Conservation (phyloP, 2,888 invertebrate genomes). For the Mimumesa dahlbomi region DNA sequence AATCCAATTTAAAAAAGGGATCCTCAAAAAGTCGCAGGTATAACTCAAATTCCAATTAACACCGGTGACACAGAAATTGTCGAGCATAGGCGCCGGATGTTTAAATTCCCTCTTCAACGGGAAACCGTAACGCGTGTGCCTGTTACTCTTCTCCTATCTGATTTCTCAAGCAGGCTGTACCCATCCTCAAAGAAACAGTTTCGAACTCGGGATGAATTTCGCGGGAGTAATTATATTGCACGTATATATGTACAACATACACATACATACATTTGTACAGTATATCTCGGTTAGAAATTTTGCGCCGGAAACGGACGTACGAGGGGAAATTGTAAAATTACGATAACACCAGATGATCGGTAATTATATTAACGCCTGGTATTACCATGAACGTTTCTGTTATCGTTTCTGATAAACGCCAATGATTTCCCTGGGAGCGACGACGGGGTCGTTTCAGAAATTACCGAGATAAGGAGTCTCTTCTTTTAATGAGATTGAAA, state of each 20-base stretch:
- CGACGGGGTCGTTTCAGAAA: too few relatives aligned
- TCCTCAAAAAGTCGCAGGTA: too few relatives aligned
- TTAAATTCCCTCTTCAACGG: neutral
- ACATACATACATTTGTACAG: too few relatives aligned
- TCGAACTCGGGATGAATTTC: constrained; percentile 51
- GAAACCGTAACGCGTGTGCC: neutral
- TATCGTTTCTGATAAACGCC: neutral
- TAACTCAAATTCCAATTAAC: too few relatives aligned
- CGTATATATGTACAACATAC: too few relatives aligned
- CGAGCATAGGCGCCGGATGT: constrained; percentile 14
- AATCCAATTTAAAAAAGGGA: too few relatives aligned
- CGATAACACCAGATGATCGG: constrained; percentile 27
- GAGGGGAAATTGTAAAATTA: constrained; percentile 59
- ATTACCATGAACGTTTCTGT: neutral
- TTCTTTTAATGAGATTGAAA: too few relatives aligned
- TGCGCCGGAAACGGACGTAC: constrained; percentile 53
- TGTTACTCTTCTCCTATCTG: constrained; percentile 41
- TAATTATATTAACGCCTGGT: constrained; percentile 4
- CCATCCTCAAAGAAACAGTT: constrained; percentile 16
- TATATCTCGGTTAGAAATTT: too few relatives aligned
- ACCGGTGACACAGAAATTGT: neutral
- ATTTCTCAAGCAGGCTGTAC: constrained; percentile 43
- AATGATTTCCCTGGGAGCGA: neutral
- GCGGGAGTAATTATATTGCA: constrained; percentile 42
- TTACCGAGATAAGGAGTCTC: too few relatives aligned